These are phyloP conservation scores for Tachuris rubrigastra DNA, from an alignment of 2,113 vertebrate species.

Conservation along the genomic window DNA sequence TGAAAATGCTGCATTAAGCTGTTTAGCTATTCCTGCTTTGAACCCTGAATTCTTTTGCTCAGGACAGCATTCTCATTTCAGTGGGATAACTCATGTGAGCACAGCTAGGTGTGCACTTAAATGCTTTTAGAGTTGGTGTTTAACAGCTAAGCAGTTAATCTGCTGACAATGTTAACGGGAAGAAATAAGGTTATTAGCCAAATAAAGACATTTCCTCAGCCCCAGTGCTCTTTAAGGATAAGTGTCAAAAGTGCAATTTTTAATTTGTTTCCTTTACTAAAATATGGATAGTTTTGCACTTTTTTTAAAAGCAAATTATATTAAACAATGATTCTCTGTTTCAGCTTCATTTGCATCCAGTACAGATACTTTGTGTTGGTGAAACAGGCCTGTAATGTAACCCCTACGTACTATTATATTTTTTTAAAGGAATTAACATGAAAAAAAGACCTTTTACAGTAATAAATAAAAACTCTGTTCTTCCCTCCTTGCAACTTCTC, in stretches of 20 bases:
- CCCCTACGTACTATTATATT: slow-evolving; percentile 27
- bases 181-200: not conserved
- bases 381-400: slow-evolving; percentile 50
- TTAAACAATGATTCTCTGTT: slow-evolving; percentile 57
- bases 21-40: not conserved
- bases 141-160: not conserved
- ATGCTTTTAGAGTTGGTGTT: not conserved
- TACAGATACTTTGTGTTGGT: slow-evolving; percentile 51
- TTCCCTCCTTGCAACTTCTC: not conserved
- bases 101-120: not conserved
- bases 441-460: slow-evolving; percentile 46
- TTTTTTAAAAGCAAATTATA: slow-evolving; percentile 6
- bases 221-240: not conserved
- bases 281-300: not conserved
- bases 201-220: not conserved
- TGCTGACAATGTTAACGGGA: not conserved
- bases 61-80: not conserved
- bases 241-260: not conserved
- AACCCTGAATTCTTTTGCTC: not conserved
- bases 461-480: slow-evolving; percentile 46
- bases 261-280: not conserved
- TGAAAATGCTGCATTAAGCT: not conserved
- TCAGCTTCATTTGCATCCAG: slow-evolving; percentile 33
- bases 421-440: slow-evolving; percentile 57
- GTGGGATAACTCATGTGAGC: not conserved